Conservation (phyloP, 2,888 invertebrate species). For the Heliconius ismenius region DNA sequence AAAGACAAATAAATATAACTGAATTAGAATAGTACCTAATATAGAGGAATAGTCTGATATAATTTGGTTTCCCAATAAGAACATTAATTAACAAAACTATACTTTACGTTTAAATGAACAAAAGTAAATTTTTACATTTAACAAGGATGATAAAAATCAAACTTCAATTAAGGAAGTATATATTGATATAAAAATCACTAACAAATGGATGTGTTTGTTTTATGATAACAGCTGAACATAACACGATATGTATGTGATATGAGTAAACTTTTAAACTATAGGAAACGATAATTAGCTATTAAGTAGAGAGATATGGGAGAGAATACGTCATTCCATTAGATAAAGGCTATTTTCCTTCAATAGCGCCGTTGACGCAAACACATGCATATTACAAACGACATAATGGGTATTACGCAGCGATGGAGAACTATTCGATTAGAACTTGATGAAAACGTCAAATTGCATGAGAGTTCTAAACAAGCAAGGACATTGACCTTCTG, state of each 20-base stretch:
- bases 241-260: conserved; percentile 15
- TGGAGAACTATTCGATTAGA: conserved; percentile 7
- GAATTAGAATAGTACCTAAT: no score
- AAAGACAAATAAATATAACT: background rate
- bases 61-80: background rate
- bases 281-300: conserved; percentile 30
- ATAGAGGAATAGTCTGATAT: background rate
- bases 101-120: background rate
- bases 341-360: conserved; percentile 13
- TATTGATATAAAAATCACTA: background rate
- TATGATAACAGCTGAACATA: background rate
- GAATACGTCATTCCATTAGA: conserved; percentile 28
- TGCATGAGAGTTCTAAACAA: conserved; percentile 67
- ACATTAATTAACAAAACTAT: background rate
- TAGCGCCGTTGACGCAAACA: conserved; percentile 8
- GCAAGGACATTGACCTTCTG: conserved; percentile 78
- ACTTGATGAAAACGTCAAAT: conserved; percentile 48
- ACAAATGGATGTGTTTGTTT: background rate
- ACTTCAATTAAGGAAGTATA: background rate
- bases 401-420: background rate
- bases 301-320: conserved; percentile 25
- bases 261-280: conserved; percentile 32
- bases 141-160: background rate
- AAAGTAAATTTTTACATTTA: background rate
- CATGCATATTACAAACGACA: background rate